These are phyloP conservation scores for Xestia c-nigrum DNA, from an alignment of 2,888 invertebrate species.

Conservation along the genomic window DNA sequence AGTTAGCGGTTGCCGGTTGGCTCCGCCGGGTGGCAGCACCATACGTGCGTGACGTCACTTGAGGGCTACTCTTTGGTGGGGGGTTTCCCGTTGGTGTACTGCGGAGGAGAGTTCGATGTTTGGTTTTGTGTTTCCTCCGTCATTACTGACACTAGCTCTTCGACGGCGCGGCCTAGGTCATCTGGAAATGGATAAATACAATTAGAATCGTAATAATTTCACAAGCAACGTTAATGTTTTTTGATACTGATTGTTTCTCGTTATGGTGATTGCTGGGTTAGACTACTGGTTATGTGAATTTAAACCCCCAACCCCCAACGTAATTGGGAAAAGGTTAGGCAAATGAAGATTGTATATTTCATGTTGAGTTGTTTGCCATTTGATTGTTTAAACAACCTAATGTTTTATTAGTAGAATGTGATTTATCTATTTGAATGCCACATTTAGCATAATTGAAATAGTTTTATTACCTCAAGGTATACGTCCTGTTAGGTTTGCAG, in stretches of 20 bases:
- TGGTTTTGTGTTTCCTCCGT: constrained; percentile 91
- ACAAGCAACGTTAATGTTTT: background rate
- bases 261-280: background rate
- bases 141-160: constrained; percentile 97
- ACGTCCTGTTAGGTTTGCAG: constrained; percentile 83
- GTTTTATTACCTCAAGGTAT: constrained; percentile 87
- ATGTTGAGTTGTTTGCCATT: background rate
- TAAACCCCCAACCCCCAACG: background rate
- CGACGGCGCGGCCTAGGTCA: constrained; percentile 96
- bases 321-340: background rate
- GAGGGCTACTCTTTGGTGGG: constrained; percentile 78
- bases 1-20: constrained; percentile 59
- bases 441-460: background rate
- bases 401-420: background rate
- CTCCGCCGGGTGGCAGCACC: constrained; percentile 73
- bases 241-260: background rate
- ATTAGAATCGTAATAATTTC: background rate
- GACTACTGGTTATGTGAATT: background rate
- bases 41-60: constrained; percentile 66
- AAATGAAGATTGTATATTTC: background rate
- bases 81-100: constrained; percentile 88
- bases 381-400: background rate
- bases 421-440: background rate
- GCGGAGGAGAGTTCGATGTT: constrained; percentile 83
- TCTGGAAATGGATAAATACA: constrained; percentile 87